A percentile compares a stretch with the other conserved stretches of the same genome.
Conservation (phyloP, 2,113 vertebrate genomes). For the Aphyosemion australe region DNA sequence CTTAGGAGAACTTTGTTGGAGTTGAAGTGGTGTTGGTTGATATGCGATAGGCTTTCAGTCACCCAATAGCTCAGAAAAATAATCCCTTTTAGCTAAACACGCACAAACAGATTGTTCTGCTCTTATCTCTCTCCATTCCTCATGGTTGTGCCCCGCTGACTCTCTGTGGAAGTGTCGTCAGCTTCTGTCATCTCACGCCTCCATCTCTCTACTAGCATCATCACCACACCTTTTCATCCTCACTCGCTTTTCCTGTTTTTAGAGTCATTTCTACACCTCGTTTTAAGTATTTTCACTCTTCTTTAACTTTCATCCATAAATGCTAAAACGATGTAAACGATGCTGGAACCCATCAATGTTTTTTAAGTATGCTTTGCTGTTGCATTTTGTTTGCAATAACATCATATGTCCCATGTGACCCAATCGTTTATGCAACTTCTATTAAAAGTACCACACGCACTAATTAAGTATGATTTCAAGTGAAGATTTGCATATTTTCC, state of each 20-base stretch:
- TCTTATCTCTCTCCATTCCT: conserved; percentile 55
- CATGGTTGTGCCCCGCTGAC: conserved; percentile 30
- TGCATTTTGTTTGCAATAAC: too few species aligned
- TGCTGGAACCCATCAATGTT: too few species aligned
- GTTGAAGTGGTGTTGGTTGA: conserved; percentile 42
- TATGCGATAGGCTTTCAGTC: conserved; percentile 43
- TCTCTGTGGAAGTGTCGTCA: conserved; percentile 52
- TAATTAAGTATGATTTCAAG: too few species aligned
- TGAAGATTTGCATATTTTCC: too few species aligned
- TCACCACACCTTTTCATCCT: conserved; percentile 37
- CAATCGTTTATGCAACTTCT: too few species aligned
- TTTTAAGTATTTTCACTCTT: conserved; percentile 3
- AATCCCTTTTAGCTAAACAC: conserved; percentile 47
- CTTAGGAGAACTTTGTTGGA: conserved; percentile 17
- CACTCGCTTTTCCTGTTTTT: conserved; percentile 1
- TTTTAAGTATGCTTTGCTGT: not conserved
- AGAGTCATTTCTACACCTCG: conserved; percentile 18
- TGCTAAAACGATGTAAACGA: too few species aligned
- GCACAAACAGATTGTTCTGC: conserved; percentile 42
- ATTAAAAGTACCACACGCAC: too few species aligned
- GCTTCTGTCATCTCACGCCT: conserved; percentile 35
- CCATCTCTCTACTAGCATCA: conserved; percentile 32
- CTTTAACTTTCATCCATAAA: not conserved
- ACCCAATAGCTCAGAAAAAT: conserved; percentile 18
- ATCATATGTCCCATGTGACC: too few species aligned